Conservation (phyloP, 2,797 vertebrate species). For the Brachyrhaphis roseni region DNA sequence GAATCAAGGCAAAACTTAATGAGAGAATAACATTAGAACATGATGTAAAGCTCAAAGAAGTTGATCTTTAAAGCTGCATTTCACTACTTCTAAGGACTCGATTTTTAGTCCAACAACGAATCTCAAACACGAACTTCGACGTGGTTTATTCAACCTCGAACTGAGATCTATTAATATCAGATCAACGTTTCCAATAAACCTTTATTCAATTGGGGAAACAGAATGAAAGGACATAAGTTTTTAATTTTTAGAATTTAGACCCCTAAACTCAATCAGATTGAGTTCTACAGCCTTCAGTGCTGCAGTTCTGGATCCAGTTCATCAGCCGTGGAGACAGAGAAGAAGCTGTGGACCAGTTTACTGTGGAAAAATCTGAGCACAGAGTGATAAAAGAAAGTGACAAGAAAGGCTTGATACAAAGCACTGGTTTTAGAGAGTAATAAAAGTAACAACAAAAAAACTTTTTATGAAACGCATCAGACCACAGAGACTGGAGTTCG, state of each 20-base stretch:
- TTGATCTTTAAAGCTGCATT: not conserved
- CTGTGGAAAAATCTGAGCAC: not conserved
- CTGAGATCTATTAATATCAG: not conserved
- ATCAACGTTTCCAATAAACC: not conserved
- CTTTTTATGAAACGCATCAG: not conserved
- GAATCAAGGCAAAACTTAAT: too few species aligned
- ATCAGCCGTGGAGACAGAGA: not conserved
- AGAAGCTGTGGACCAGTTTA: not conserved
- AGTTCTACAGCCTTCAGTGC: too few species aligned
- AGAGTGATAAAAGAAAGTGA: not conserved
- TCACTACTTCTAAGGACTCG: not conserved
- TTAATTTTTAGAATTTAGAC: not conserved
- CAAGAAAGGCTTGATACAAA: not conserved
- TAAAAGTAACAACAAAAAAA: too few species aligned
- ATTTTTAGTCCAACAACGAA: not conserved
- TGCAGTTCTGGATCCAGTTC: not conserved
- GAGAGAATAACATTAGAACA: too few species aligned
- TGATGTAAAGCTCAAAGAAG: too few species aligned
- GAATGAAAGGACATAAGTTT: not conserved
- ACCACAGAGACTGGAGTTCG: slow-evolving; percentile 4
- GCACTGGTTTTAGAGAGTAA: not conserved
- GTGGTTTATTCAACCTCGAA: not conserved
- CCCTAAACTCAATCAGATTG: not conserved
- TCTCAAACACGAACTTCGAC: not conserved
- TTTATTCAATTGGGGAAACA: not conserved